Conservation (phyloP, 2,888 invertebrate genomes). For the Drosophila atroscutellata region DNA sequence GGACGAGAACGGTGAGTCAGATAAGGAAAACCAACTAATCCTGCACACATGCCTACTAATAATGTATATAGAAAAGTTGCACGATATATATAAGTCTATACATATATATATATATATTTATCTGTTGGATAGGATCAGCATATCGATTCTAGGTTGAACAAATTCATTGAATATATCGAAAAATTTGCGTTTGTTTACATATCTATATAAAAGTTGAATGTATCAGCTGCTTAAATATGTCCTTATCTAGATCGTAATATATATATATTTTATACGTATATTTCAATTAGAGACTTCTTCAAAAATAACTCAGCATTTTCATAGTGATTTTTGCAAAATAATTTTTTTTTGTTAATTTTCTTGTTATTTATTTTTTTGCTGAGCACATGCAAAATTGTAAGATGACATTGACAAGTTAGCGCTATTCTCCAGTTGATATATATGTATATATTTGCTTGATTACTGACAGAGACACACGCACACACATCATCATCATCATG, state of each 20-base stretch:
- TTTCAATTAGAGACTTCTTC: not conserved
- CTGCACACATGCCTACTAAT: too few species aligned
- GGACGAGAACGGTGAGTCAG: conserved; percentile 85
- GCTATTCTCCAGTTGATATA: not conserved
- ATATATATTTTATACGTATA: too few species aligned
- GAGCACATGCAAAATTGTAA: not conserved
- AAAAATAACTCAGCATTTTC: not conserved
- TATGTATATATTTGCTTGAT: not conserved
- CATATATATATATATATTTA: too few species aligned
- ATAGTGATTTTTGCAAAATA: not conserved
- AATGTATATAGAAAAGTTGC: not conserved
- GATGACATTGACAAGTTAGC: too few species aligned
- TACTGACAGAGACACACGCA: not conserved
- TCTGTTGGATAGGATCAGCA: not conserved
- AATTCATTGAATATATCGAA: too few species aligned
- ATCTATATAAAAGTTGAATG: not conserved
- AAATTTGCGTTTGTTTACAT: too few species aligned
- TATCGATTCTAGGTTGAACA: not conserved
- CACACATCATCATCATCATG: not conserved
- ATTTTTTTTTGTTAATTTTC: not conserved
- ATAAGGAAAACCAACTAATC: not conserved
- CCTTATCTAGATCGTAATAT: not conserved
- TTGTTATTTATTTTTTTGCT: not conserved
- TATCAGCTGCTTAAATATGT: not conserved
- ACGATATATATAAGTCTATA: too few species aligned